phyloP scores from a whole-genome alignment of 1,140 invertebrate genomes.

The Chlorops oryzae region DNA sequence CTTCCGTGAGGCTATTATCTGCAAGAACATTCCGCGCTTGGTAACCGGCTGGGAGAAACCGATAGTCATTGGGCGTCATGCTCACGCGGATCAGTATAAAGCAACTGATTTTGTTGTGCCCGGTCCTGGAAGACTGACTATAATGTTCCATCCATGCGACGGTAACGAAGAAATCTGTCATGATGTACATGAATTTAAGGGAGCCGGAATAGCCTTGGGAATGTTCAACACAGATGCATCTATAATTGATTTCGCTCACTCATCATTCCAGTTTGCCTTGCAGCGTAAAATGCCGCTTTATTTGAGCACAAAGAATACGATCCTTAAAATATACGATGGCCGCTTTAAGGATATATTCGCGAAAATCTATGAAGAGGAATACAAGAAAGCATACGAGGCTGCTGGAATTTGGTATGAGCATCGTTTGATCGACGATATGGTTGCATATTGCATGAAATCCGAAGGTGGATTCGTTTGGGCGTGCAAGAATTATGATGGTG shows the following conservation, averaged over 20 bases:
- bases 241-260: conserved; percentile 85
- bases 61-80: conserved; percentile 97
- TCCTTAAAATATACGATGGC: conserved; percentile 97
- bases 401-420: conserved; percentile 94
- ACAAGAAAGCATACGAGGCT: conserved; percentile 79
- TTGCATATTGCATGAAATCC: conserved; percentile 96
- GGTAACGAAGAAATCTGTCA: conserved; percentile 61
- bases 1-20: conserved; percentile 93
- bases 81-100: conserved; percentile 95
- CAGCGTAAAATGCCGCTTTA: conserved; percentile 83
- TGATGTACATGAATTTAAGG: conserved; percentile 78
- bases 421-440: conserved; percentile 98
- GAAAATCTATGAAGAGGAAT: conserved; percentile 90
- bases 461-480: conserved; percentile 99
- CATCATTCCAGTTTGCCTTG: conserved; percentile 90
- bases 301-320: conserved; percentile 98
- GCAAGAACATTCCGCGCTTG: conserved; percentile 93
- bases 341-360: conserved; percentile 99
- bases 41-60: conserved; percentile 94
- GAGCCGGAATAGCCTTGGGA: conserved; percentile 82
- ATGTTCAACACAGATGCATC: conserved; percentile 98
- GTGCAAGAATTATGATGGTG: conserved; percentile 98
- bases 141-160: conserved; percentile 68
- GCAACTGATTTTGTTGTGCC: conserved; percentile 93
- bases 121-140: conserved; percentile 76